phyloP scores from a whole-genome alignment of 1,140 invertebrate species.

The Papilio aristodemus region DNA sequence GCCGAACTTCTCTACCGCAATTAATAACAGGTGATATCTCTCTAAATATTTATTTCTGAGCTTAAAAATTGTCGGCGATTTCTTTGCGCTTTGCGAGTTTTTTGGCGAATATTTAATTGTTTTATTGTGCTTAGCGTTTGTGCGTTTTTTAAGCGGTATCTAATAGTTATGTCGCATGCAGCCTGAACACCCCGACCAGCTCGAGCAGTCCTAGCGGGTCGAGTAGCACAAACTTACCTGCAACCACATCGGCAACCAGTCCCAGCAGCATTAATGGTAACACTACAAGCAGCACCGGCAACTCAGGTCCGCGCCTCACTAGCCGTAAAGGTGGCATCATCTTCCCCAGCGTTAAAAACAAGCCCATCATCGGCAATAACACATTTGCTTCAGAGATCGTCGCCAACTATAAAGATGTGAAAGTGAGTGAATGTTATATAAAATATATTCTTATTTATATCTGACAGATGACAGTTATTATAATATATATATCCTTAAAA shows the following conservation, averaged over 20 bases:
- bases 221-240: slow-evolving; percentile 43
- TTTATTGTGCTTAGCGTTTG: slow-evolving; percentile 35
- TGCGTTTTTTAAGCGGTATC: slow-evolving; percentile 47
- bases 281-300: slow-evolving; percentile 38
- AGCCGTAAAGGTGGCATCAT: slow-evolving; percentile 89
- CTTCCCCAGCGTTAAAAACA: slow-evolving; percentile 94
- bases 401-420: slow-evolving; percentile 88
- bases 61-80: slow-evolving; percentile 42
- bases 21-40: slow-evolving; percentile 69
- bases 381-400: slow-evolving; percentile 88
- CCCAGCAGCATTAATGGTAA: slow-evolving; percentile 38
- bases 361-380: slow-evolving; percentile 90
- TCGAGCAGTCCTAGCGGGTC: slow-evolving; percentile 52
- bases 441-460: slow-evolving; percentile 45
- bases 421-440: slow-evolving; percentile 83
- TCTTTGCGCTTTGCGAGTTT: slow-evolving; percentile 39
- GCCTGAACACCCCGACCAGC: slow-evolving; percentile 67
- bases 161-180: slow-evolving; percentile 69
- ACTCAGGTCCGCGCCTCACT: slow-evolving; percentile 53
- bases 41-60: slow-evolving; percentile 47
- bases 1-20: slow-evolving; percentile 45
- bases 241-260: slow-evolving; percentile 56
- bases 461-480: slow-evolving; percentile 44
- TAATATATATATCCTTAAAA: slow-evolving; percentile 26
- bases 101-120: slow-evolving; percentile 35